A percentile compares a stretch with the other conserved stretches of the same genome.
These are phyloP conservation scores for Caenorhabditis uteleia DNA, from an alignment of 2,888 invertebrate species.

Conservation along the genomic window DNA sequence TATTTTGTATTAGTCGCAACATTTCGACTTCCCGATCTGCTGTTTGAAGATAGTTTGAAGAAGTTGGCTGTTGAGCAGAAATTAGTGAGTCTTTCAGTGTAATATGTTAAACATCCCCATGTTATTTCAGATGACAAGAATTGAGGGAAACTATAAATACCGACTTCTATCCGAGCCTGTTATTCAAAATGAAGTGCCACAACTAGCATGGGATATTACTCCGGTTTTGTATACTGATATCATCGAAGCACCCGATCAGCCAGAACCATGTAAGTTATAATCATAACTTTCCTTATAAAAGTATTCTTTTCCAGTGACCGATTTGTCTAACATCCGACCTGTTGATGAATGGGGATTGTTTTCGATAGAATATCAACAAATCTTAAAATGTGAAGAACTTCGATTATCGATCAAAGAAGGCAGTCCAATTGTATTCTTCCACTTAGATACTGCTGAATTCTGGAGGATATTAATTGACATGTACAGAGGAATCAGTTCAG, in stretches of 20 bases:
- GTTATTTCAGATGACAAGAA: slow-evolving; percentile 6
- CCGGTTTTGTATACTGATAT: slow-evolving; percentile 4
- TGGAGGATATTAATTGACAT: slow-evolving; percentile 18
- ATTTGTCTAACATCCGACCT: background rate
- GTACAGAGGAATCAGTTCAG: slow-evolving; percentile 28
- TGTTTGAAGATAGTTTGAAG: slow-evolving; percentile 19
- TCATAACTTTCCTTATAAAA: background rate
- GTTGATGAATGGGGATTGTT: slow-evolving; percentile 29
- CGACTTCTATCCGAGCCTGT: slow-evolving; percentile 18
- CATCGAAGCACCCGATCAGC: slow-evolving; percentile 3
- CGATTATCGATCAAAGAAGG: slow-evolving; percentile 11
- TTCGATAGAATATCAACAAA: slow-evolving; percentile 16
- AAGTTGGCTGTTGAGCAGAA: slow-evolving; percentile 11
- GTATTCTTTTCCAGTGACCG: slow-evolving; percentile 6
- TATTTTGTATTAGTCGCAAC: slow-evolving; percentile 30
- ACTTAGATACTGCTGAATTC: slow-evolving; percentile 4
- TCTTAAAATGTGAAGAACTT: slow-evolving; percentile 20
- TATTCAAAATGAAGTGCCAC: slow-evolving; percentile 13
- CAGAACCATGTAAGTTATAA: slow-evolving; percentile 2
- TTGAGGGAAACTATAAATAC: slow-evolving; percentile 8
- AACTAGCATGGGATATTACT: slow-evolving; percentile 26
- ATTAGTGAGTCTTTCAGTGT: slow-evolving; percentile 5
- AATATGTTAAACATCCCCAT: background rate
- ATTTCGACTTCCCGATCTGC: slow-evolving; percentile 7
- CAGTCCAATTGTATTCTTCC: slow-evolving; percentile 18